Percentiles rank a stretch among this genome's conserved stretches.
Evolutionary conservation across 1,140 invertebrate species (phyloP).

Genomic region (Zaprionus vittiger): DNA sequence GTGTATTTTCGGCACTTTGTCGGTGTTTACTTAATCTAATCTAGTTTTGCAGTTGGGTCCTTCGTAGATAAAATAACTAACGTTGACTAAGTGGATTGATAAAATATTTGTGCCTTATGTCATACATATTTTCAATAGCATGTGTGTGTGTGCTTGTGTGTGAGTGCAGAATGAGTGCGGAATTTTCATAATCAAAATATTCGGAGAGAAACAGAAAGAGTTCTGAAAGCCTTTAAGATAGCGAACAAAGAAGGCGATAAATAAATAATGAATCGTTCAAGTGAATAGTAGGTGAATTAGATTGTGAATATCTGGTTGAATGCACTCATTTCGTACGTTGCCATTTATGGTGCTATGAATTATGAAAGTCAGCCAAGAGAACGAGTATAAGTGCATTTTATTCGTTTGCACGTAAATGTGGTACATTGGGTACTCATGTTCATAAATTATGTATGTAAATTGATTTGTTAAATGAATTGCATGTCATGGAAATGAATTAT

Average conservation of each 20-base stretch:
- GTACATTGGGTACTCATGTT: background rate
- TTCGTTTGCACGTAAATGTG: background rate
- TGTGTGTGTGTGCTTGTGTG: background rate
- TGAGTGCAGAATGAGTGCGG: background rate
- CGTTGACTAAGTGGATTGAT: constrained; percentile 40
- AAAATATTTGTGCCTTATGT: constrained; percentile 43
- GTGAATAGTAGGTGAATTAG: constrained; percentile 19
- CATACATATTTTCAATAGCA: constrained; percentile 15
- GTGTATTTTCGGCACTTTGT: constrained; percentile 28
- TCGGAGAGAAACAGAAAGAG: background rate
- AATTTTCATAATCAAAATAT: constrained; percentile 14
- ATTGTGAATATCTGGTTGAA: constrained; percentile 17
- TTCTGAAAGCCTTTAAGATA: constrained; percentile 23
- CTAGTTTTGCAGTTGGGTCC: constrained; percentile 32
- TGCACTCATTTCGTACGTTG: background rate
- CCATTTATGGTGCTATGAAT: background rate
- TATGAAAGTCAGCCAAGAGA: constrained; percentile 7
- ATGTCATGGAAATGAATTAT: constrained; percentile 4
- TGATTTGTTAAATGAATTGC: constrained; percentile 5
- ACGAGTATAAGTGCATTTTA: constrained; percentile 1
- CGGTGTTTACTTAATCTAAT: constrained; percentile 46
- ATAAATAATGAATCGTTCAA: constrained; percentile 12
- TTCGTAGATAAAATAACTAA: constrained; percentile 44
- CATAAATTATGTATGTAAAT: constrained; percentile 11
- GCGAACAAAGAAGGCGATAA: constrained; percentile 16